Conservation (phyloP, 92 coral and sea anemone species). For the Zoanthus solanderi region DNA sequence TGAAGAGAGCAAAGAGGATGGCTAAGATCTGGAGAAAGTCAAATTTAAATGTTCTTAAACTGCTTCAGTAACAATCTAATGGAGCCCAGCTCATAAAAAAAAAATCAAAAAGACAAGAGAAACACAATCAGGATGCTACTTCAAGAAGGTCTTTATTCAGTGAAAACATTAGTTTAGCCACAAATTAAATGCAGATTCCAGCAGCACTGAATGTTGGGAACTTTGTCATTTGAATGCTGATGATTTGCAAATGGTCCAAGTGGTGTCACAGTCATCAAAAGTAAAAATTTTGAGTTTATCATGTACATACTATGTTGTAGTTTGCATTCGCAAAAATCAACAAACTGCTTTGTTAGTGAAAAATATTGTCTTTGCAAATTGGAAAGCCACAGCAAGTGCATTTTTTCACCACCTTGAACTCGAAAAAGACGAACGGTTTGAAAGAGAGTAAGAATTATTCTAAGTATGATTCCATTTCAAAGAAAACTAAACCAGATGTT, state of each 20-base stretch:
- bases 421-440: neutral
- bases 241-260: conserved; percentile 21
- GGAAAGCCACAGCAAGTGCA: neutral
- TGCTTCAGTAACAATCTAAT: neutral
- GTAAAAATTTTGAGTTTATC: neutral
- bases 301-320: neutral
- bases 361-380: neutral
- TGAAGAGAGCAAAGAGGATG: neutral
- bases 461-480: neutral
- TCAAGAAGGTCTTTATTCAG: neutral
- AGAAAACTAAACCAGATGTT: neutral
- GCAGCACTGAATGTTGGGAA: neutral
- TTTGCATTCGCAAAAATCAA: neutral
- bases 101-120: too few species aligned
- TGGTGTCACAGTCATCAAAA: neutral
- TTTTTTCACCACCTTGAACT: neutral
- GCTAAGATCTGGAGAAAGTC: too few species aligned
- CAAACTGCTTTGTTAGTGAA: neutral
- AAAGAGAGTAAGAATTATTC: neutral
- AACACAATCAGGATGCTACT: neutral
- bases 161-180: conserved; percentile 4
- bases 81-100: neutral
- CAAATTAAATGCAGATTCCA: neutral
- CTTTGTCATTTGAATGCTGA: conserved; percentile 11
- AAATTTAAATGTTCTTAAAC: conserved; percentile 2